Base-by-base conservation (phyloP, 2,797 vertebrate species). In the Syndactyla subalaris region DNA sequence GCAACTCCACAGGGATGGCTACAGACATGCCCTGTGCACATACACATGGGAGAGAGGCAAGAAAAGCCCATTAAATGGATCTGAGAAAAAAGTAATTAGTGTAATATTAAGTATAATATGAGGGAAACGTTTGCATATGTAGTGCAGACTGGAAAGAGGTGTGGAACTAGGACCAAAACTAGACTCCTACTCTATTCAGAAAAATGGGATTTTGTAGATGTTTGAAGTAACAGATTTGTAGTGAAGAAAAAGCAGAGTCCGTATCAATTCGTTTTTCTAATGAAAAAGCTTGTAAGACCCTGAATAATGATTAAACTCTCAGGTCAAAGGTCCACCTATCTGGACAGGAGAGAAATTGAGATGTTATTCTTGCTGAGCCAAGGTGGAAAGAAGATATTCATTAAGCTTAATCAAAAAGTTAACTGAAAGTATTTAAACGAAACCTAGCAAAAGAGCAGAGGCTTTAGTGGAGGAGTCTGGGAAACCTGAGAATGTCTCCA, bases 341-440 rank as follows among this genome's bases (percentile, higher is more conserved):
- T 78, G 55, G 59, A 89, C 26, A 49, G 63, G 36, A 89, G 20
- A 87, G 51, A 96, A 94, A 92, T 5, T 85, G 74, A 93, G 82
- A 95, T 67, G 48, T 34, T 89, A 59, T 79, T 95, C 71, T 82
- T 95, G 71, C 63, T 82, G 74, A 92, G 38, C 16, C 46, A 85
- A 79, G 55, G 39, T 79, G 52, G 59, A 95, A 94, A 81, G 49
- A 91, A 94, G 59, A 82, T 87, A 93, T 24, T 93, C 30, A 89
- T 48, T 85, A 48, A 89, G 45, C 43, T 79, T 82, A 94, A 89
- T 73, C 32, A 52, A 83, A 94, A 95, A 91, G 54, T 51, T 87
- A 91, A 92, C 70, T 2, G 2, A 19, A 92, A 79, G 23, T 76
- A 91, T 79, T 93, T 89, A 89, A 96, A 73, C 32, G 87, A 93